Evolutionary conservation across 2,888 invertebrate species (phyloP).

Genomic region (Mythimna albipuncta): DNA sequence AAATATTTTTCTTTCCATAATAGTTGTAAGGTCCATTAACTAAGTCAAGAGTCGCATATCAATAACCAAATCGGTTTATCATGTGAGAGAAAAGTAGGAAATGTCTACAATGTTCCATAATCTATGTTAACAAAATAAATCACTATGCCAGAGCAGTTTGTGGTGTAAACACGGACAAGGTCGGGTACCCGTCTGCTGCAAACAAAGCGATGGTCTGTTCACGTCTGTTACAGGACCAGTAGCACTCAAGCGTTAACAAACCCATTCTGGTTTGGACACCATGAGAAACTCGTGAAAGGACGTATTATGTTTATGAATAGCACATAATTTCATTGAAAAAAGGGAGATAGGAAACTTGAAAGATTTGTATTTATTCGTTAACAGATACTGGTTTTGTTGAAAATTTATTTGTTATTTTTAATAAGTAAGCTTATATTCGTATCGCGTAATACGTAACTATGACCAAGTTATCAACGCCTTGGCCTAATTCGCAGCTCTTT

Average conservation of each 20-base stretch:
- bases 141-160: slow-evolving; percentile 68
- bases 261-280: slow-evolving; percentile 44
- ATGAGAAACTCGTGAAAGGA: slow-evolving; percentile 30
- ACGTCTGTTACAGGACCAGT: slow-evolving; percentile 46
- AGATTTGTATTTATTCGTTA: neutral
- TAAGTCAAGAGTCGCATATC: neutral
- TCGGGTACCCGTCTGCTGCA: slow-evolving; percentile 64
- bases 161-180: slow-evolving; percentile 72
- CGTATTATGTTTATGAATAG: slow-evolving; percentile 24
- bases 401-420: neutral
- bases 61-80: slow-evolving; percentile 22
- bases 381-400: neutral
- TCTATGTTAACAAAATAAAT: slow-evolving; percentile 75
- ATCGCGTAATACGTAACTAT: slow-evolving; percentile 4
- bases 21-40: neutral
- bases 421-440: slow-evolving; percentile 16
- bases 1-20: neutral
- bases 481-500: slow-evolving; percentile 58
- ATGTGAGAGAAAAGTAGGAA: slow-evolving; percentile 56
- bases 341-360: neutral
- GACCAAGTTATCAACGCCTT: slow-evolving; percentile 63
- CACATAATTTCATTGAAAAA: slow-evolving; percentile 22
- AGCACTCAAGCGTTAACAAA: slow-evolving; percentile 44
- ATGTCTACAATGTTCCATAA: slow-evolving; percentile 52
- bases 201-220: slow-evolving; percentile 62